Percentiles rank a stretch among this genome's conserved stretches.
Conservation (phyloP, 2,888 invertebrate species). For the Villa cingulata region DNA sequence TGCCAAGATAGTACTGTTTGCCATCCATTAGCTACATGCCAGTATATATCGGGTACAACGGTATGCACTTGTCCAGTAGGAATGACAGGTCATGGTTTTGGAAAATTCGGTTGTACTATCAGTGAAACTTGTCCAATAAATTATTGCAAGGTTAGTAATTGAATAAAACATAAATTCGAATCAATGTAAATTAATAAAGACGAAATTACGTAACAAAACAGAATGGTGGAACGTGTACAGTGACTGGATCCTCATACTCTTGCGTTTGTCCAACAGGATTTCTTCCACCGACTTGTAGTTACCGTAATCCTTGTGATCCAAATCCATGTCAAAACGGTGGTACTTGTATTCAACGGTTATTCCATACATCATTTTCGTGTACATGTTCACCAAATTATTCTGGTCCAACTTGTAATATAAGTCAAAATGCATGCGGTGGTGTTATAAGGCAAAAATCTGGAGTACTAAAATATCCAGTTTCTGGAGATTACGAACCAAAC, state of each 20-base stretch:
- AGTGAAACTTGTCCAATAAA: too few relatives aligned
- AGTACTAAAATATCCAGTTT: constrained; percentile 48
- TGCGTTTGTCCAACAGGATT: constrained; percentile 27
- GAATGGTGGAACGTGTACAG: constrained; percentile 38
- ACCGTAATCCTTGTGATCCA: constrained; percentile 46
- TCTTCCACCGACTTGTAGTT: constrained; percentile 47
- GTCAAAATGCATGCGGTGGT: constrained; percentile 50
- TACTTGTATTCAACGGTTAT: constrained; percentile 40
- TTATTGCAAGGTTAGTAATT: too few relatives aligned
- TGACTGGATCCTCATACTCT: constrained; percentile 19
- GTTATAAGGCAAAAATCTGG: constrained; percentile 39
- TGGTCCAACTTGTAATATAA: constrained; percentile 50
- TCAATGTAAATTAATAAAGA: too few relatives aligned
- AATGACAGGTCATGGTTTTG: constrained; percentile 66
- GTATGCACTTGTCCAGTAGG: constrained; percentile 68
- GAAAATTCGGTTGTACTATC: constrained; percentile 56
- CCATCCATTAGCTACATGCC: constrained; percentile 65
- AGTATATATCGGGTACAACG: constrained; percentile 48
- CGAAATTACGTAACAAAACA: constrained; percentile 11
- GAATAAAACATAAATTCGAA: too few relatives aligned
- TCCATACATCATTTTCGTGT: constrained; percentile 38
- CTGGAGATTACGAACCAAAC: constrained; percentile 43
- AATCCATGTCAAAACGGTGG: constrained; percentile 76
- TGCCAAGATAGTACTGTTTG: constrained; percentile 38
- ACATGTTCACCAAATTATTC: constrained; percentile 52